Percentiles rank a stretch among this genome's conserved stretches.
Conservation (phyloP, 2,888 invertebrate genomes). For the Nebria brevicollis region DNA sequence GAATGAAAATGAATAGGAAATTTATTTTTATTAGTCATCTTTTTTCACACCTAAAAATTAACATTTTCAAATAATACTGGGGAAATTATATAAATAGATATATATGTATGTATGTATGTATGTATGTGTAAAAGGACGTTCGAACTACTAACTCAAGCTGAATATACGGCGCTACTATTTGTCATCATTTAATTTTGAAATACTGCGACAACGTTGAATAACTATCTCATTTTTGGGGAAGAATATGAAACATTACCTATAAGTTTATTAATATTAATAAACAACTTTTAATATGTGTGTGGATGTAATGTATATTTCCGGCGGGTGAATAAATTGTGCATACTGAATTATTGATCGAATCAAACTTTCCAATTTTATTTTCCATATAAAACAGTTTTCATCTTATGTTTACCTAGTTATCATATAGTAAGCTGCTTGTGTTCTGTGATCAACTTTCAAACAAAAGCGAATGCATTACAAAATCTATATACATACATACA, state of each 20-base stretch:
- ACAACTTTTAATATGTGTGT: too few species aligned
- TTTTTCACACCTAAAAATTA: neutral
- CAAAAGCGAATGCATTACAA: neutral
- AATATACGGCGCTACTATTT: too few species aligned
- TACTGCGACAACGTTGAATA: too few species aligned
- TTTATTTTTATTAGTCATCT: neutral
- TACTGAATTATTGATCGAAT: too few species aligned
- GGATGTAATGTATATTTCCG: neutral
- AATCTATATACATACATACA: slow-evolving; percentile 1
- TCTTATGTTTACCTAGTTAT: slow-evolving; percentile 39
- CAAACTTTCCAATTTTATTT: slow-evolving; percentile 8
- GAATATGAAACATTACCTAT: too few species aligned
- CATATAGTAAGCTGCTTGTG: slow-evolving; percentile 13
- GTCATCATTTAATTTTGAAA: too few species aligned
- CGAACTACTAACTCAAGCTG: too few species aligned
- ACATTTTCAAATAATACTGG: neutral
- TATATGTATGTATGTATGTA: neutral
- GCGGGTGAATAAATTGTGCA: too few species aligned
- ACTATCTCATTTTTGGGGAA: too few species aligned
- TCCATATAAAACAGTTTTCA: slow-evolving; percentile 41
- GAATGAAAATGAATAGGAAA: neutral
- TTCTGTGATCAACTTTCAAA: neutral
- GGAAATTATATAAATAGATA: neutral
- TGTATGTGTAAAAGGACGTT: neutral
- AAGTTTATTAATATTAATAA: too few species aligned